phyloP scores from a whole-genome alignment of 2,888 invertebrate genomes.

The Gasteruption jaculator region DNA sequence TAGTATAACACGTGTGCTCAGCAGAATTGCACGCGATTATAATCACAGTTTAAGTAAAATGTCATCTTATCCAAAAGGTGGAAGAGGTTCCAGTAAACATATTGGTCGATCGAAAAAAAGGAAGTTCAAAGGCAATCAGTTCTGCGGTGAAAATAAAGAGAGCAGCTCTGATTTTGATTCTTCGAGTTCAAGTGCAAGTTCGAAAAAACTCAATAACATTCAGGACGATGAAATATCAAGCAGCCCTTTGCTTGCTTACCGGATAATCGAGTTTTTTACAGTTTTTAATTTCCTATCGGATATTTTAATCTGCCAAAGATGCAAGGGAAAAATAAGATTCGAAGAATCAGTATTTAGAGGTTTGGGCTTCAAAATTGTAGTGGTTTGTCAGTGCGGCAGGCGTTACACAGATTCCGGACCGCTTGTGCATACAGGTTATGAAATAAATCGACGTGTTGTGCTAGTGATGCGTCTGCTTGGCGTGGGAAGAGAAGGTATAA shows the following conservation, averaged over 20 bases:
- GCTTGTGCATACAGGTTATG: slow-evolving; percentile 21
- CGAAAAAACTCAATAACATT: slow-evolving; percentile 17
- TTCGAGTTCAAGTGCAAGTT: slow-evolving; percentile 17
- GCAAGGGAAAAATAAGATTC: slow-evolving; percentile 23
- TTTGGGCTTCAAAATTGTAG: slow-evolving; percentile 26
- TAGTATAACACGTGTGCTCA: too few species aligned
- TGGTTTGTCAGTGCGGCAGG: slow-evolving; percentile 21
- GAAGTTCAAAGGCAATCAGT: too few species aligned
- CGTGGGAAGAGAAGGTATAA: slow-evolving; percentile 24
- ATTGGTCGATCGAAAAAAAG: too few species aligned
- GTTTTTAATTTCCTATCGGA: slow-evolving; percentile 18
- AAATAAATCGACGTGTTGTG: slow-evolving; percentile 28
- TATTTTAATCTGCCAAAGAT: slow-evolving; percentile 16
- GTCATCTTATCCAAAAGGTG: too few species aligned
- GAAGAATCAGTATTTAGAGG: slow-evolving; percentile 23
- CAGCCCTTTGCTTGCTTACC: slow-evolving; percentile 15
- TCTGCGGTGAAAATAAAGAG: too few species aligned
- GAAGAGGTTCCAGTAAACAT: too few species aligned
- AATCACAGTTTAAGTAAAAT: too few species aligned
- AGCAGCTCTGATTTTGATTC: too few species aligned
- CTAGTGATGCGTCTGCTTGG: slow-evolving; percentile 27
- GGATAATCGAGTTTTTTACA: slow-evolving; percentile 16
- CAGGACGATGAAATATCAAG: slow-evolving; percentile 12
- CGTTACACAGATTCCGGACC: slow-evolving; percentile 23
- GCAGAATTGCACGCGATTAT: too few species aligned